phyloP scores from a whole-genome alignment of 2,888 invertebrate species.

The Netelia fuscicornis region DNA sequence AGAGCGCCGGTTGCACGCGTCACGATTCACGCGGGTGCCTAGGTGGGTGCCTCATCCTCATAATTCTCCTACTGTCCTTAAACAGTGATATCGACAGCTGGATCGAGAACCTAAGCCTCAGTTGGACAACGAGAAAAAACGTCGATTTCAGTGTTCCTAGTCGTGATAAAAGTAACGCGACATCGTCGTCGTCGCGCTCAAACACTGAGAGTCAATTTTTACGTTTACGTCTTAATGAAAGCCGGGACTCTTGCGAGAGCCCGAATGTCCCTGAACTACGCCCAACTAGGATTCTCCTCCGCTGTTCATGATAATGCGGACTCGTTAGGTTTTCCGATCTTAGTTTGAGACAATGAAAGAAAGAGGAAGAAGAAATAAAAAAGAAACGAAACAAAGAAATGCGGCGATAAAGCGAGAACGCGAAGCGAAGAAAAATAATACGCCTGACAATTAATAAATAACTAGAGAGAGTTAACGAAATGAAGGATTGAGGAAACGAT shows the following conservation, averaged over 20 bases:
- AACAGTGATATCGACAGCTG: slow-evolving; percentile 65
- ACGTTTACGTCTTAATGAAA: not conserved
- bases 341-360: slow-evolving; percentile 8
- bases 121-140: slow-evolving; percentile 53
- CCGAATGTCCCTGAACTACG: not conserved
- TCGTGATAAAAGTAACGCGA: slow-evolving; percentile 17
- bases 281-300: slow-evolving; percentile 22
- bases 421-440: slow-evolving; percentile 19
- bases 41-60: slow-evolving; percentile 83
- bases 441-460: slow-evolving; percentile 34
- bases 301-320: slow-evolving; percentile 61
- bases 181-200: not conserved
- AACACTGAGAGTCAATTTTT: not conserved
- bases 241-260: slow-evolving; percentile 29
- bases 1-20: slow-evolving; percentile 77
- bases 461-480: slow-evolving; percentile 28
- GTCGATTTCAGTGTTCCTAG: slow-evolving; percentile 46
- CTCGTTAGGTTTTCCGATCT: slow-evolving; percentile 28
- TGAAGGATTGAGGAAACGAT: not conserved
- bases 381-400: slow-evolving; percentile 31
- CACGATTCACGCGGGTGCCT: slow-evolving; percentile 79
- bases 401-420: not conserved
- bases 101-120: slow-evolving; percentile 35
- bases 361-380: not conserved
- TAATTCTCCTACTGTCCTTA: slow-evolving; percentile 79